These are phyloP conservation scores for Diadumene lineata DNA, from an alignment of 92 coral and sea anemone genomes.

Conservation along the genomic window DNA sequence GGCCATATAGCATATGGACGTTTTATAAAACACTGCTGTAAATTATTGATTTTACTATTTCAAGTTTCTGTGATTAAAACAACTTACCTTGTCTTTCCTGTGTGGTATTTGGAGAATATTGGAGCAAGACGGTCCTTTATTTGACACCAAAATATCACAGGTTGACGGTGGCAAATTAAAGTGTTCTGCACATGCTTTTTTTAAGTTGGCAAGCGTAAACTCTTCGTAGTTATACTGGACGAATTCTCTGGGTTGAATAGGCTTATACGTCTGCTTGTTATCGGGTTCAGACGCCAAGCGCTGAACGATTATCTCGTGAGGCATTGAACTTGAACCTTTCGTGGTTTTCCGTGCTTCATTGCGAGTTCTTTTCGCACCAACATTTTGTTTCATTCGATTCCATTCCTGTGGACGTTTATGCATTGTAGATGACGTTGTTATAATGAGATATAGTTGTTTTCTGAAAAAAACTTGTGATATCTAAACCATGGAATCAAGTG, in stretches of 20 bases:
- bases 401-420: too few species aligned
- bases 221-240: conserved; percentile 56
- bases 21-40: too few species aligned
- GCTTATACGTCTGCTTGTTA: conserved; percentile 55
- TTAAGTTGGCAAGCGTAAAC: conserved; percentile 46
- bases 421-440: too few species aligned
- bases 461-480: too few species aligned
- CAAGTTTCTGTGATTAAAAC: too few species aligned
- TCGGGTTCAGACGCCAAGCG: conserved; percentile 61
- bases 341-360: conserved; percentile 37
- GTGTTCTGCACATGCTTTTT: conserved; percentile 60
- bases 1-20: too few species aligned
- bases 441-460: too few species aligned
- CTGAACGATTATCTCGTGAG: conserved; percentile 66
- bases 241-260: conserved; percentile 67
- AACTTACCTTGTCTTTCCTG: conserved; percentile 62
- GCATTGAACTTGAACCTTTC: conserved; percentile 31
- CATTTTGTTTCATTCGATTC: too few species aligned
- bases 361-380: too few species aligned
- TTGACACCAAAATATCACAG: conserved; percentile 57
- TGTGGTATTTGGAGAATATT: conserved; percentile 52
- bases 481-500: too few species aligned
- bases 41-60: too few species aligned
- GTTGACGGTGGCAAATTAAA: conserved; percentile 46
- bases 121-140: conserved; percentile 68